Conservation (phyloP, 2,888 invertebrate genomes). For the Argynnis bischoffii region DNA sequence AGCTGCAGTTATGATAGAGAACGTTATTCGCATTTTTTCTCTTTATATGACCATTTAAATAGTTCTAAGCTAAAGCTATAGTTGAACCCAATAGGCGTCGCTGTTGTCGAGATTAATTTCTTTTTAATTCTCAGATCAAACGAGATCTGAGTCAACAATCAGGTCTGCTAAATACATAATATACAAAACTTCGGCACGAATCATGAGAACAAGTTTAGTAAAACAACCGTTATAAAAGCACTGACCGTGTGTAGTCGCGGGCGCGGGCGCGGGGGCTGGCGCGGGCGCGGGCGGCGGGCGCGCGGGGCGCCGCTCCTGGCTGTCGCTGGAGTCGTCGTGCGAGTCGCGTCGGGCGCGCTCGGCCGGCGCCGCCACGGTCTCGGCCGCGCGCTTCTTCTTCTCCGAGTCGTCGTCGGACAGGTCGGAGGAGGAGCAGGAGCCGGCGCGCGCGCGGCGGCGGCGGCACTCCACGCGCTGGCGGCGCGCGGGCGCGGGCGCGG, state of each 20-base stretch:
- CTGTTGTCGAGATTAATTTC: no score
- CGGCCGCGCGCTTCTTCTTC: slow-evolving; percentile 90
- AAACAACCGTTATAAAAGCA: background rate
- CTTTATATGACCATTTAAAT: no score
- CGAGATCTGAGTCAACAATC: background rate
- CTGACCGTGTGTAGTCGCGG: slow-evolving; percentile 5
- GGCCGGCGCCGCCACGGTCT: slow-evolving; percentile 79
- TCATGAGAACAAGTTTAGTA: no score
- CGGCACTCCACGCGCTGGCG: slow-evolving; percentile 67
- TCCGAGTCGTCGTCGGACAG: slow-evolving; percentile 96
- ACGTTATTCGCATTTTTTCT: no score
- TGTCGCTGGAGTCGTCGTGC: slow-evolving; percentile 93
- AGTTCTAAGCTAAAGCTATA: no score
- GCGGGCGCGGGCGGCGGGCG: slow-evolving; percentile 56
- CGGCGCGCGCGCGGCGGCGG: slow-evolving; percentile 73
- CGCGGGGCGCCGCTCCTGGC: slow-evolving; percentile 87
- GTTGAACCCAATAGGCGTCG: no score
- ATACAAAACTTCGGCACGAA: no score
- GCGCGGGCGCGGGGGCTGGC: slow-evolving; percentile 23
- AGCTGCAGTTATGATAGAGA: no score
- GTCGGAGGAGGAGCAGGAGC: slow-evolving; percentile 96
- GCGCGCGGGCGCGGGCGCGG: slow-evolving; percentile 63
- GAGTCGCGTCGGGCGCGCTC: slow-evolving; percentile 89
- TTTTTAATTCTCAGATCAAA: background rate
- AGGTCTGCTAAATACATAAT: no score